A percentile compares a stretch with the other conserved stretches of the same genome.
phyloP scores from a whole-genome alignment of 2,113 vertebrate genomes.

The Anarhynchus alexandrinus region DNA sequence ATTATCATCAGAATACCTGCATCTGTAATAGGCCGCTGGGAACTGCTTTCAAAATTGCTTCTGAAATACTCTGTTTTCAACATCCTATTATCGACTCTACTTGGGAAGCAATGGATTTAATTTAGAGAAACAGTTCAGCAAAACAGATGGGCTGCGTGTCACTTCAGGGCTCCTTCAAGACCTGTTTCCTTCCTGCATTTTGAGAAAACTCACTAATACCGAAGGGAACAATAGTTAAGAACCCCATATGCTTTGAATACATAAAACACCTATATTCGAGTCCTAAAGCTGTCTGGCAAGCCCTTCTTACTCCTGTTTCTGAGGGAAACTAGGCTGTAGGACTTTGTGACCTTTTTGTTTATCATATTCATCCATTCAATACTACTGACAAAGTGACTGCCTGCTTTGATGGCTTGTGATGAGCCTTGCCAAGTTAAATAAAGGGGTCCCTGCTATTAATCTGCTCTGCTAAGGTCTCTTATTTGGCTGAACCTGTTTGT shows the following conservation, averaged over 20 bases:
- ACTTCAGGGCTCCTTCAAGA: slow-evolving; percentile 2
- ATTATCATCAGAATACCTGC: neutral
- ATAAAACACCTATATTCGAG: neutral
- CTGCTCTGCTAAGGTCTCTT: slow-evolving; percentile 1
- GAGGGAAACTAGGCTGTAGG: neutral
- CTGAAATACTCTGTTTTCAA: slow-evolving; percentile 31
- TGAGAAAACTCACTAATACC: slow-evolving; percentile 6
- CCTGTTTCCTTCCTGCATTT: neutral
- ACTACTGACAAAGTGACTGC: neutral
- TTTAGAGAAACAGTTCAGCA: slow-evolving; percentile 9
- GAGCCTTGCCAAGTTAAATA: slow-evolving; percentile 42
- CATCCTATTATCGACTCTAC: neutral
- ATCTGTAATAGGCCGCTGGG: neutral
- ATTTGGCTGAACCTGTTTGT: neutral
- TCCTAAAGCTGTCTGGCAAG: neutral
- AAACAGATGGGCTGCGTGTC: slow-evolving; percentile 1
- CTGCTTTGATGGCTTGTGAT: slow-evolving; percentile 10
- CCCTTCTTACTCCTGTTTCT: neutral
- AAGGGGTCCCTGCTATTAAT: slow-evolving; percentile 14
- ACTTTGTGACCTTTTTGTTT: neutral
- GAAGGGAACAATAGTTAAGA: neutral
- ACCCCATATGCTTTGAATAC: neutral
- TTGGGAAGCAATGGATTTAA: slow-evolving; percentile 24
- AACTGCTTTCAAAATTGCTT: neutral
- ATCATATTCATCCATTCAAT: slow-evolving; percentile 7